Evolutionary conservation across 1,140 invertebrate genomes (phyloP).

Genomic region (Trichoplusia ni): DNA sequence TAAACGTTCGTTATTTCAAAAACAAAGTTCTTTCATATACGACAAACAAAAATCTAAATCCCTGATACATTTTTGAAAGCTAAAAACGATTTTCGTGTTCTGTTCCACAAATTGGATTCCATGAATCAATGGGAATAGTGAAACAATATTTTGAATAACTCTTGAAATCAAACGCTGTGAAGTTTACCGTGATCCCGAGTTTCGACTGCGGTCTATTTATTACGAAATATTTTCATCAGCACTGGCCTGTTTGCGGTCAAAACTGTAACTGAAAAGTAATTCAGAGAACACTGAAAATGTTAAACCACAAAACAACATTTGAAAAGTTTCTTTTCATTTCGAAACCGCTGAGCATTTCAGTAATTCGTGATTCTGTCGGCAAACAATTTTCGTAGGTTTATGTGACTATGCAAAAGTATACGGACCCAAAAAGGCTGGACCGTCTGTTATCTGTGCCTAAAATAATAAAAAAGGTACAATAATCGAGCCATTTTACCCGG

Average conservation of each 20-base stretch:
- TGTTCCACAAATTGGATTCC: neutral
- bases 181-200: conserved; percentile 29
- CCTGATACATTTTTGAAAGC: too few relatives aligned
- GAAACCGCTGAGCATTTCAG: conserved; percentile 37
- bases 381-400: conserved; percentile 33
- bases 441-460: conserved; percentile 9
- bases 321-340: conserved; percentile 44
- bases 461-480: conserved; percentile 17
- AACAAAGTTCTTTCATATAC: too few relatives aligned
- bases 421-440: conserved; percentile 3
- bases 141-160: conserved; percentile 5
- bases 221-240: conserved; percentile 29
- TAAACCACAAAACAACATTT: conserved; percentile 46
- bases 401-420: neutral
- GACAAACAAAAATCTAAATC: too few relatives aligned
- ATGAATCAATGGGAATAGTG: neutral
- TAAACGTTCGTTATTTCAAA: too few relatives aligned
- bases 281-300: conserved; percentile 41
- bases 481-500: neutral
- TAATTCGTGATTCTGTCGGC: conserved; percentile 41
- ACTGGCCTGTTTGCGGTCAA: conserved; percentile 39
- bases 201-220: conserved; percentile 20
- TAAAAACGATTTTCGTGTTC: too few relatives aligned
- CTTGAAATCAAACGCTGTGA: neutral
- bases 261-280: conserved; percentile 48